Percentiles rank a stretch among this genome's conserved stretches.
phyloP scores from a whole-genome alignment of 2,113 vertebrate genomes.

The Pipra filicauda region DNA sequence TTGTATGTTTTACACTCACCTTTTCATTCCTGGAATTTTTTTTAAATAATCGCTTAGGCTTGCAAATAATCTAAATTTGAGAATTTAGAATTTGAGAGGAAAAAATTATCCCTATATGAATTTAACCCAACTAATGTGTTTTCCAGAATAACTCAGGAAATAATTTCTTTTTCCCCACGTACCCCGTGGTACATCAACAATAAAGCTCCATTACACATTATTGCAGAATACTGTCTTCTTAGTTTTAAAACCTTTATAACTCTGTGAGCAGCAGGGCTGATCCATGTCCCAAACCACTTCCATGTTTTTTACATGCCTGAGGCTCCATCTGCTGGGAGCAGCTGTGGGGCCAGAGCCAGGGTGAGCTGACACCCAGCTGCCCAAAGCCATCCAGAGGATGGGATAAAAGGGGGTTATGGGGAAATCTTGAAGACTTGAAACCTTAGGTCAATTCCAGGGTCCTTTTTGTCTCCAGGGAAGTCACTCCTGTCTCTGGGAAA shows the following conservation, averaged over 20 bases:
- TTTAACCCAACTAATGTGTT: neutral
- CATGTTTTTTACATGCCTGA: rapidly evolving
- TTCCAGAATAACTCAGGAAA: neutral
- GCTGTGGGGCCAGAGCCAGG: neutral
- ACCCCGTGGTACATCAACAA: rapidly evolving
- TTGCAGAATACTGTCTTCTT: neutral
- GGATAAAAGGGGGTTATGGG: neutral
- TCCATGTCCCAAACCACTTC: neutral
- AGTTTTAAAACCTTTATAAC: neutral
- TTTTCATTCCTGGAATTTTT: neutral
- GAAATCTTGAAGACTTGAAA: neutral
- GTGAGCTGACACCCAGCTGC: neutral
- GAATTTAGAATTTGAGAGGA: neutral
- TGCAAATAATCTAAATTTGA: neutral
- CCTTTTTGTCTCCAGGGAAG: neutral
- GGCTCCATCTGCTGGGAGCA: slow-evolving; percentile 7
- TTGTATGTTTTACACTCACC: neutral
- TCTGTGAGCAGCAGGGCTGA: neutral
- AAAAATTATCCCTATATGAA: neutral
- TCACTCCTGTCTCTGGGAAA: neutral
- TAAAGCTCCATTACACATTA: neutral
- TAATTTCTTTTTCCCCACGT: neutral
- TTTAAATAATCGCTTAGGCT: neutral
- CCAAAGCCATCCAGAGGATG: neutral
- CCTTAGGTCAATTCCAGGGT: neutral